Conservation (phyloP, 2,888 invertebrate genomes). For the Parnassius orleans region DNA sequence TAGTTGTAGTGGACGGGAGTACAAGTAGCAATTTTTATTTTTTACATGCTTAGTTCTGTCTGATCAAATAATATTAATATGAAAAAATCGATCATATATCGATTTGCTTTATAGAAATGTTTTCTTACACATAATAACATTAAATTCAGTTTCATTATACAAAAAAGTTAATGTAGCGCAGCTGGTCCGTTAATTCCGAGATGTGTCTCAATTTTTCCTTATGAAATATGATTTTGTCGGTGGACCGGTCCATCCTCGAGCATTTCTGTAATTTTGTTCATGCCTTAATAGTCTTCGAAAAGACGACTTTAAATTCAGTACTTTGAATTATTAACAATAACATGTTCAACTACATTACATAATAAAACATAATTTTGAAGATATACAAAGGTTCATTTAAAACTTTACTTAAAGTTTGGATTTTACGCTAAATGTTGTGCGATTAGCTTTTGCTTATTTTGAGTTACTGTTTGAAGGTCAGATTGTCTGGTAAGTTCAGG, state of each 20-base stretch:
- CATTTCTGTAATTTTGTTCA: constrained; percentile 22
- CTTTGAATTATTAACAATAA: neutral
- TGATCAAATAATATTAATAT: too few relatives aligned
- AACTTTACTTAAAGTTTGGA: too few relatives aligned
- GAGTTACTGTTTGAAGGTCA: too few relatives aligned
- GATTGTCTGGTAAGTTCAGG: too few relatives aligned
- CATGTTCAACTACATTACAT: too few relatives aligned
- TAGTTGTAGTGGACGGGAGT: too few relatives aligned
- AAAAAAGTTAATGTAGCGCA: constrained; percentile 29
- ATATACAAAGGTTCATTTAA: too few relatives aligned
- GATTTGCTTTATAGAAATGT: constrained; percentile 33
- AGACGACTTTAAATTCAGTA: neutral
- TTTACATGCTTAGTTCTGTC: too few relatives aligned
- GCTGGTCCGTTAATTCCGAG: constrained; percentile 21
- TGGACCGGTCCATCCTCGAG: constrained; percentile 19
- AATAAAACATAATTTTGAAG: too few relatives aligned
- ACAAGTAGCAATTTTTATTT: too few relatives aligned
- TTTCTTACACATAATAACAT: constrained; percentile 16
- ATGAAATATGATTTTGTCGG: constrained; percentile 27
- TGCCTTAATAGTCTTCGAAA: constrained; percentile 12
- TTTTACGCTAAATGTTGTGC: too few relatives aligned
- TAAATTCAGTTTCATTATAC: constrained; percentile 27
- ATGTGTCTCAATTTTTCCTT: constrained; percentile 28
- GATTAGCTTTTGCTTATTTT: too few relatives aligned
- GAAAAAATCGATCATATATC: neutral